Evolutionary conservation across 2,113 vertebrate genomes (phyloP), one percentile per base, ranked within the genome.

Genomic region (Pseudolaguvia tuberculata): DNA sequence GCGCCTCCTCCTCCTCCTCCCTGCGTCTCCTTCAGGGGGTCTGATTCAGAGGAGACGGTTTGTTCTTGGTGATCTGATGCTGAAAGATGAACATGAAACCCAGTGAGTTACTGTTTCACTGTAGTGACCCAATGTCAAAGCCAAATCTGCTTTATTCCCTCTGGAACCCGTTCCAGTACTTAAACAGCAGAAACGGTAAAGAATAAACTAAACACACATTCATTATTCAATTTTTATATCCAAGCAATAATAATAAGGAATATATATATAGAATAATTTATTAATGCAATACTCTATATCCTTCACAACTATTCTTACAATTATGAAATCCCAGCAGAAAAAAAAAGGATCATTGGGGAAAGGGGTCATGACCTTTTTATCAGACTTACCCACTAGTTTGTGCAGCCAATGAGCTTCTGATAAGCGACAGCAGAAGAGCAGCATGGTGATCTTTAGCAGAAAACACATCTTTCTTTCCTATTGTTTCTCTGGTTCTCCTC

Each of bases 341-440:
- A 61, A 39, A 35, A 14, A n/a, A n/a, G 5, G 7, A 42, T 61
- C 35, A 8, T 8, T 29, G 14, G 4, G 1, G 25, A 27, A 58
- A 15, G 70, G 70, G 35, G 52, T 66, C 48, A 31, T 51, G 53
- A 78, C 57, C 57, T 65, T 53, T 55, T 18, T 48, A 8, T 67
- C 39, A 50, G 12, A 76, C 89, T 91, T 83, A 90, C 89, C 87
- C 0, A 85, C 81, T 67, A 85, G 67, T 0, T 85, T 68, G 25
- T 69, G 70, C n/a, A 87, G 80, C 83, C 81, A 81, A 76, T 13
- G 80, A 73, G 86, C 84, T 39, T 87, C 83, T 79, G 84, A 86
- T 1, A 72, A 79, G 51, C 82, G 87, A 45, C 88, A 25, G 27
- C 85, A 90, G 55, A 86, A 70, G 58, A 91, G 81, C 75, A 91